Conservation (phyloP, 2,888 invertebrate genomes). For the Pyrrhosoma nymphula region DNA sequence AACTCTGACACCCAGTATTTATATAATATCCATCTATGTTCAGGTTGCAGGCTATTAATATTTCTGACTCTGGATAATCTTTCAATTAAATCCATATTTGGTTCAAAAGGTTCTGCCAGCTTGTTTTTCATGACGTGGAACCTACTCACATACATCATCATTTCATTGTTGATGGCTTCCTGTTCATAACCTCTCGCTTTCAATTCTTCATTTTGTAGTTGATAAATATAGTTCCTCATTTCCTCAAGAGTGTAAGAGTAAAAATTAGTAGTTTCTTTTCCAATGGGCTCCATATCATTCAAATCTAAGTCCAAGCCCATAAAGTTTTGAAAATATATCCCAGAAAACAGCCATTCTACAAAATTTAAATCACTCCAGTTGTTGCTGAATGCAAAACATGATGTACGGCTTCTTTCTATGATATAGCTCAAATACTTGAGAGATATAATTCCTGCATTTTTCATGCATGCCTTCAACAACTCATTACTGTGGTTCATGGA, state of each 20-base stretch:
- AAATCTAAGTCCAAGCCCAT: background rate
- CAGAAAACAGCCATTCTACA: background rate
- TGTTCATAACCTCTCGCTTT: background rate
- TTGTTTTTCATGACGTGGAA: background rate
- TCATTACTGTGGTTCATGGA: background rate
- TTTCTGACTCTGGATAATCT: background rate
- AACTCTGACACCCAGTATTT: slow-evolving; percentile 10
- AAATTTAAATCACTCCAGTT: background rate
- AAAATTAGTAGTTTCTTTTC: background rate
- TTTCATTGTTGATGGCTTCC: background rate
- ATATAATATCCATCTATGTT: slow-evolving; percentile 37
- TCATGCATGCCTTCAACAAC: background rate
- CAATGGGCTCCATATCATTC: background rate
- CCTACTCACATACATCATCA: background rate
- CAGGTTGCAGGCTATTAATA: background rate
- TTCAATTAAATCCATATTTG: background rate
- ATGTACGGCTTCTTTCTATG: too few species aligned
- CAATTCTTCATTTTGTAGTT: background rate
- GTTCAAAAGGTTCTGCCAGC: background rate
- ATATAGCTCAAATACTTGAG: background rate
- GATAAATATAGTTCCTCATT: background rate
- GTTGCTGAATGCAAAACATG: background rate
- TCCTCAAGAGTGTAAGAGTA: background rate
- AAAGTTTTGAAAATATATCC: background rate
- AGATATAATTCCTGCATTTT: slow-evolving; percentile 15